Evolutionary conservation across 2,888 invertebrate species (phyloP), one percentile per base, ranked within the genome.

Genomic region (Agrypnus murinus): DNA sequence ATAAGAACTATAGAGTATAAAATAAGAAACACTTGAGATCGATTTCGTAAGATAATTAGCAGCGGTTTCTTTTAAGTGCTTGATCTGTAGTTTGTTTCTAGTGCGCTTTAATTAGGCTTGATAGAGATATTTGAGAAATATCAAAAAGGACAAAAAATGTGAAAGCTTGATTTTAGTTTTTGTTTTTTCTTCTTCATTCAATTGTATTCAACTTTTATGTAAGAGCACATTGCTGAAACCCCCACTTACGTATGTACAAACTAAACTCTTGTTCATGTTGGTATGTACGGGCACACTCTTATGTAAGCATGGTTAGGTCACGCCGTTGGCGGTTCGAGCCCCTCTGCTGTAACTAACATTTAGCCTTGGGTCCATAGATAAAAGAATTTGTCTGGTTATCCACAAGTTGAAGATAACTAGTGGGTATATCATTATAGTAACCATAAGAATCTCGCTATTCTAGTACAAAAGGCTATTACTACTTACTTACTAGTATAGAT

Each of bases 41-140:
- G 43, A 19, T 64, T 53, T 53, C 53, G 53, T 64, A 64, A 65
- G 43, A 50, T 57, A 55, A 65, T 65, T 65, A 65, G 36, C 55
- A 55, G 55, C 55, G 36, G 55, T n/a, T n/a, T n/a, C 17, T 60
- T 15, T 46, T 9, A 14, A 46, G 7, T 46, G 60, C 45, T 60
- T 46, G 60, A 45, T 60, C 43, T 43, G 25, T 14, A 14, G 57
- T 48, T 48, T 25, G 10, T 45, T 46, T 45, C 1, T 1, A 7
- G 7, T 8, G 15, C 8, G 45, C 1, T 48, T 19, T 31, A 31
- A 31, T 50, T 31, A 5, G 50, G 8, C 31, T 31, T 31, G 12
- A 31, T 55, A 14, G 34, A 40, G 38, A 48, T 50, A n/a, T 46
- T 48, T 36, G 48, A 63, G 48, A 63, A 63, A 25, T 5, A 5